phyloP scores from a whole-genome alignment of 2,888 invertebrate species.

The Sussaba pulchella region DNA sequence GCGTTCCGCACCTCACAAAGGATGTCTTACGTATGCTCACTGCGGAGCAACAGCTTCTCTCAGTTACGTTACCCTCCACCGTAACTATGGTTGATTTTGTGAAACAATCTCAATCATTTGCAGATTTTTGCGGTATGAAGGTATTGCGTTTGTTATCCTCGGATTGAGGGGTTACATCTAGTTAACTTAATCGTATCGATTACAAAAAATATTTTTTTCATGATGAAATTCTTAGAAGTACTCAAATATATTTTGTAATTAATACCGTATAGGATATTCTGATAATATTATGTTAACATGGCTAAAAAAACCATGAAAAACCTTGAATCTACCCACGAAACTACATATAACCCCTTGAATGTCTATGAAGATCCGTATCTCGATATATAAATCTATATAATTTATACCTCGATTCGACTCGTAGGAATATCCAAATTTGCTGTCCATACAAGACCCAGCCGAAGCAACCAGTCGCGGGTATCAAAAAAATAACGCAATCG shows the following conservation, averaged over 20 bases:
- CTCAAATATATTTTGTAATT: no score
- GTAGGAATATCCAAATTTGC: slow-evolving; percentile 85
- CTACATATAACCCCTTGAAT: slow-evolving; percentile 2
- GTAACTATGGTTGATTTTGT: slow-evolving; percentile 88
- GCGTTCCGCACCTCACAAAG: slow-evolving; percentile 92
- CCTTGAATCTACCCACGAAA: no score
- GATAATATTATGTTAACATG: no score
- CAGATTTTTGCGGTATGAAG: slow-evolving; percentile 88
- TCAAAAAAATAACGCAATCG: slow-evolving; percentile 89
- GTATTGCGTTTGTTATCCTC: slow-evolving; percentile 70
- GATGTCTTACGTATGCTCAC: slow-evolving; percentile 90
- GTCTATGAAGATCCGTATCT: slow-evolving; percentile 52
- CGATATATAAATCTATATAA: not conserved
- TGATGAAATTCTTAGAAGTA: no score
- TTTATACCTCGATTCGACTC: slow-evolving; percentile 66
- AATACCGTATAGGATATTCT: no score
- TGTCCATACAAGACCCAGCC: slow-evolving; percentile 90
- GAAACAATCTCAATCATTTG: slow-evolving; percentile 86
- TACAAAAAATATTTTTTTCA: no score
- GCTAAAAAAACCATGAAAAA: no score
- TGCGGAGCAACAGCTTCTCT: slow-evolving; percentile 87
- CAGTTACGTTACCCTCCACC: slow-evolving; percentile 90
- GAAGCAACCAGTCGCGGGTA: slow-evolving; percentile 89
- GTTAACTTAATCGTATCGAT: no score
- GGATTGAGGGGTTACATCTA: no score